A percentile compares a stretch with the other conserved stretches of the same genome.
Evolutionary conservation across 2,888 invertebrate genomes (phyloP).

Genomic region (Temnothorax rugatulus): DNA sequence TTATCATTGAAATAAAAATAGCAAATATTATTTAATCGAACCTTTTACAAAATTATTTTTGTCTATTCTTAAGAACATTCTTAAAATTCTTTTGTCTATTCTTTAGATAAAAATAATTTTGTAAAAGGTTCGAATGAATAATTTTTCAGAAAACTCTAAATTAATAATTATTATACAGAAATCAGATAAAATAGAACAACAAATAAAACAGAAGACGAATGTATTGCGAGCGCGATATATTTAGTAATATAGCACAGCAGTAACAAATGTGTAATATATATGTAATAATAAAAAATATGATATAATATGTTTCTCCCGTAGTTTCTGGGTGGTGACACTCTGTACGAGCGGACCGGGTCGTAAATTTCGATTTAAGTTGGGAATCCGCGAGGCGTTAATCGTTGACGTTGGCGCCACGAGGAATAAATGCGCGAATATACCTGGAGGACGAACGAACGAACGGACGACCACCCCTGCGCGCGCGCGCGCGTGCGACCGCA

Average conservation of each 20-base stretch:
- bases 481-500: conserved; percentile 22
- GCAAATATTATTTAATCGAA: too few species aligned
- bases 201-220: not conserved
- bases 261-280: not conserved
- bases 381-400: conserved; percentile 38
- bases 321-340: not conserved
- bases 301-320: not conserved
- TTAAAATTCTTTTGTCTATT: too few species aligned
- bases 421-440: conserved; percentile 38
- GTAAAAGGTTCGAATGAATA: not conserved
- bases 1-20: too few species aligned
- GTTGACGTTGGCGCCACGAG: conserved; percentile 27
- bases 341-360: not conserved
- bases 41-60: too few species aligned
- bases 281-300: not conserved
- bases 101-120: not conserved
- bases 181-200: not conserved
- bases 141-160: not conserved
- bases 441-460: conserved; percentile 4
- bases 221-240: not conserved
- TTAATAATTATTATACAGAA: not conserved
- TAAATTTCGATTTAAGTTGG: conserved; percentile 37
- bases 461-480: not conserved
- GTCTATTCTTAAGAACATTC: too few species aligned
- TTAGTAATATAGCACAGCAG: not conserved